Base-by-base conservation (phyloP, 1,140 invertebrate species). In the Drosophila pachea region DNA sequence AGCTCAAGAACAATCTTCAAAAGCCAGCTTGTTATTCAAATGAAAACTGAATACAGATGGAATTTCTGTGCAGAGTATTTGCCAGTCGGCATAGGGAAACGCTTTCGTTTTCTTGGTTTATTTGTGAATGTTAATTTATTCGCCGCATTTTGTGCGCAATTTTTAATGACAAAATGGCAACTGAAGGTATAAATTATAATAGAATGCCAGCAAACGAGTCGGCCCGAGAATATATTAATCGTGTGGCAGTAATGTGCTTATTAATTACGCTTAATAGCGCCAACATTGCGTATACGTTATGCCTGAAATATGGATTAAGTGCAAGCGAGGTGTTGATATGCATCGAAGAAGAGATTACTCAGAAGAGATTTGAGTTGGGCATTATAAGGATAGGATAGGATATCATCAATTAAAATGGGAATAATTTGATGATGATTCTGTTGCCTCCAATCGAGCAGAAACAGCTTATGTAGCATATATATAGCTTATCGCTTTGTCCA, bases 121-220 rank as follows among this genome's bases (percentile, higher is more conserved):
- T 40, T 42, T 59, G 54, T 54, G n/a, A 47, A 62, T 69, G 55
- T 56, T 62, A 66, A 73, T 73, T 73, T 69, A 75, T 73, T 59
- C 66, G 59, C 53, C 42, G 38, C 33, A 63, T 68, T 63, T 74
- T 74, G 60, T 55, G 48, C 58, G 49, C 29, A 63, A 61, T 74
- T 75, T 75, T 75, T 64, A 68, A 73, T 73, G 69, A 73, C 38
- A 73, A 75, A 75, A 56, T 49, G 62, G 42, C 54, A 35, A 54
- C 52, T 40, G 54, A 16, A 11, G 48, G 49, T 58, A 47, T 54
- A 56, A 69, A 63, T 55, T 69, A 63, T 56, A 38, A 42, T 50
- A 14, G 35, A 29, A 52, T n/a, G 43, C n/a, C 22, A 12, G 11
- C 12, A n/a, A 43, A 7, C 16, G 50, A 56, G 58, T 33, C 22